These are phyloP conservation scores for Nebria brevicollis DNA, from an alignment of 2,888 invertebrate genomes.

Conservation along the genomic window DNA sequence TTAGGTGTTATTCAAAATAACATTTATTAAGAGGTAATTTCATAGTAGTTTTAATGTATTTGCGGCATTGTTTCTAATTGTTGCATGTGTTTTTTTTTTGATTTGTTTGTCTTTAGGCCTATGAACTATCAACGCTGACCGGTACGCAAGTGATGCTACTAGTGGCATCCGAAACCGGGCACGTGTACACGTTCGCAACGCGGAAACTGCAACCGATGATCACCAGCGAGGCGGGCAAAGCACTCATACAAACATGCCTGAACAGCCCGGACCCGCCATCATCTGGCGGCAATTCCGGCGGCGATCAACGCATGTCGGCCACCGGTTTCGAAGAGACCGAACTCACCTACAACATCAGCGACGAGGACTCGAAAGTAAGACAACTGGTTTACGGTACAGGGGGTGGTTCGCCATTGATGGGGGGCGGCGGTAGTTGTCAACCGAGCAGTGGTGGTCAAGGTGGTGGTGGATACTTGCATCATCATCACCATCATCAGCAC, in stretches of 20 bases:
- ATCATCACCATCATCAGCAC: constrained; percentile 76
- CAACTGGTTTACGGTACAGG: constrained; percentile 87
- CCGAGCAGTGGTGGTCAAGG: constrained; percentile 63
- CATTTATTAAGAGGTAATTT: background rate
- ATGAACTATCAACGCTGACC: constrained; percentile 97
- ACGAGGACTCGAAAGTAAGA: constrained; percentile 97
- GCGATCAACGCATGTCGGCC: constrained; percentile 97
- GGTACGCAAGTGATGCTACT: constrained; percentile 99
- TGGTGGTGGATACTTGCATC: constrained; percentile 71
- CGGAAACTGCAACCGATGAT: constrained; percentile 99
- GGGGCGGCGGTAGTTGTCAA: constrained; percentile 61
- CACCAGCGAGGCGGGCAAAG: constrained; percentile 96
- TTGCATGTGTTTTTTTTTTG: constrained; percentile 9
- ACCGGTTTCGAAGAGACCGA: constrained; percentile 99
- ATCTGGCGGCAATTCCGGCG: constrained; percentile 69
- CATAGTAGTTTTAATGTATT: background rate
- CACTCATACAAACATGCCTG: constrained; percentile 97
- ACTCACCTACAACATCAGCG: constrained; percentile 94
- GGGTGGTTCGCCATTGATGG: constrained; percentile 66
- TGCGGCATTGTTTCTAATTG: background rate
- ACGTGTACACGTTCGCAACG: constrained; percentile 99
- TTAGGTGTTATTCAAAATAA: background rate
- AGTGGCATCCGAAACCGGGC: constrained; percentile 98
- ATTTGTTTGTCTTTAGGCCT: constrained; percentile 77
- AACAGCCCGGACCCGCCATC: constrained; percentile 94